Base-by-base conservation (phyloP, 1,140 invertebrate species). In the Caenorhabditis inopinata region DNA sequence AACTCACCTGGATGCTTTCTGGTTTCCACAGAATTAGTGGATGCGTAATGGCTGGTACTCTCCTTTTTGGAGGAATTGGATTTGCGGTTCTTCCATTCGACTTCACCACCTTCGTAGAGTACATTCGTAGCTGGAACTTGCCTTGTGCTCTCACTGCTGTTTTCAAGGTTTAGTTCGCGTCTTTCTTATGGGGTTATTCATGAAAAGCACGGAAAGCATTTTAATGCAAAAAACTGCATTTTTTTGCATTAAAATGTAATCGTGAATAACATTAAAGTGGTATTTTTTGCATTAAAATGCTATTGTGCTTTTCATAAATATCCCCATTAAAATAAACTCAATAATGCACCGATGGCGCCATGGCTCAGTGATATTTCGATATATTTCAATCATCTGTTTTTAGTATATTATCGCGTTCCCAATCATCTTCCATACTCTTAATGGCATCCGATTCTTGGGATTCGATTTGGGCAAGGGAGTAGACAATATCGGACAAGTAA, bases 391-490 rank as follows among this genome's bases (percentile, higher is more conserved):
- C n/a, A n/a, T n/a, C n/a, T 25, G 42, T 38, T 47, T 48, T 68
- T 18, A 79, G 84, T 86, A 86, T 74, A 79, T 86, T 51, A 85
- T 86, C 48, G 82, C 85, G 18, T 86, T 85, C 83, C 85, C 85
- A 12, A 87, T 86, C 48, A 76, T 85, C 42, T 86, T 85, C 85
- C 84, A 86, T 62, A 78, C 83, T 23, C 74, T 86, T 7, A 86
- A 86, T 78, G 85, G 85, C 11, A 51, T 87, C n/a, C 84, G 85
- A 12, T 87, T 86, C 68, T 21, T 86, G 11, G 85, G 85, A 46
- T 87, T 88, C 74, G 85, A 87, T 48, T 79, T 88, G 47, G 85
- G 87, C 3, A 88, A 84, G 42, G 86, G 84, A 49, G 86, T 83
- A 32, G 86, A 87, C 16, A 79, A 88, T 48, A 48, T 51, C 27